A percentile compares a stretch with the other conserved stretches of the same genome.
Conservation (phyloP, 2,113 vertebrate genomes). For the Chinchilla lanigera region DNA sequence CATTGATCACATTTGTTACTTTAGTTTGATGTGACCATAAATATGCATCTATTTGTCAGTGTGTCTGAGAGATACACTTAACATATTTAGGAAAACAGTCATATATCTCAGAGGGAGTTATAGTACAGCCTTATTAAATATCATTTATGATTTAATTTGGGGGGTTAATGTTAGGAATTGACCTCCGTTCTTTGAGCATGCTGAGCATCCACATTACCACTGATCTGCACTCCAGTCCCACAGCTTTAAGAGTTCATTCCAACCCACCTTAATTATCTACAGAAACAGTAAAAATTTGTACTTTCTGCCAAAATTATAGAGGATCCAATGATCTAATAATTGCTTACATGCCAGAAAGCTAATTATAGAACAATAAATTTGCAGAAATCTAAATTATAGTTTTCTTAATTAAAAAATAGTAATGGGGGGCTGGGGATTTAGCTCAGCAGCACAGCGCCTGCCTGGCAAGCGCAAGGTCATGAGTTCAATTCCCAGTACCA, state of each 20-base stretch:
- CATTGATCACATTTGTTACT: neutral
- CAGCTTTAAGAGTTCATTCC: neutral
- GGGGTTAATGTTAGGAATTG: neutral
- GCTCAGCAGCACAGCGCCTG: too few relatives aligned
- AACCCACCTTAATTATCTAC: neutral
- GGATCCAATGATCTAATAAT: neutral
- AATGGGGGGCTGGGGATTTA: too few relatives aligned
- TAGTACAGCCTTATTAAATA: neutral
- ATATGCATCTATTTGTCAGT: neutral
- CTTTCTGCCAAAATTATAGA: neutral
- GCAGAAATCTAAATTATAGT: neutral
- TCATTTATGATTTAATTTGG: neutral
- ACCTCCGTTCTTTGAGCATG: neutral
- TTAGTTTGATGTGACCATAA: neutral
- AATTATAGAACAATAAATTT: neutral
- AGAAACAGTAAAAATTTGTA: neutral
- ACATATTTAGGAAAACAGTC: neutral
- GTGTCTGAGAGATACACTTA: neutral
- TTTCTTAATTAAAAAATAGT: slow-evolving; percentile 23
- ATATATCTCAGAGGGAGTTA: neutral
- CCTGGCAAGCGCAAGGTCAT: too few relatives aligned
- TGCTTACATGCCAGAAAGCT: neutral
- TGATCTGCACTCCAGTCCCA: neutral
- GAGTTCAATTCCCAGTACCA: too few relatives aligned
- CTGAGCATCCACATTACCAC: neutral